Percentiles rank a stretch among this genome's conserved stretches.
Evolutionary conservation across 2,888 invertebrate species (phyloP).

Genomic region (Malachius bipustulatus): DNA sequence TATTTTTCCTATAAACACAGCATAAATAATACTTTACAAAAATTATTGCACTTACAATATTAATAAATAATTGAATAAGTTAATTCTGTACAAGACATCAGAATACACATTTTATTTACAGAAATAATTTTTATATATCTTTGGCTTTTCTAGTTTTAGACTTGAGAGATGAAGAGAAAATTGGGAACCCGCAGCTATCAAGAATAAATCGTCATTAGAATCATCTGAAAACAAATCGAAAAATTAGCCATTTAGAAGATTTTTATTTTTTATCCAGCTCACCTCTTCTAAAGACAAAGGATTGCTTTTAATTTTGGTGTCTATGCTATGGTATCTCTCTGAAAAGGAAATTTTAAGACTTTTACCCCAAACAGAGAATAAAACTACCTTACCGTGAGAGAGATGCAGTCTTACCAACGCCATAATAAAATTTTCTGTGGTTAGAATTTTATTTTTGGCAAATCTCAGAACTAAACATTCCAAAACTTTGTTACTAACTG

Average conservation of each 20-base stretch:
- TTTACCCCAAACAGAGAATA: not conserved
- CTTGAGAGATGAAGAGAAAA: too few relatives aligned
- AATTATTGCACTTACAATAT: too few relatives aligned
- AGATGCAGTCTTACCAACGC: conserved; percentile 51
- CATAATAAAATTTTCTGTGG: conserved; percentile 51
- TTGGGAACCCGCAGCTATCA: too few relatives aligned
- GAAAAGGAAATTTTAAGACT: conserved; percentile 27
- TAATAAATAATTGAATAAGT: too few relatives aligned
- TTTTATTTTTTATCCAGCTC: too few relatives aligned
- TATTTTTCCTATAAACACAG: too few relatives aligned
- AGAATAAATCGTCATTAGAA: conserved; percentile 49
- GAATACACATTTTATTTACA: too few relatives aligned
- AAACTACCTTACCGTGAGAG: conserved; percentile 43
- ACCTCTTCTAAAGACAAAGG: conserved; percentile 62
- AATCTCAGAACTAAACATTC: conserved; percentile 58
- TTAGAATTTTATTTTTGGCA: conserved; percentile 46
- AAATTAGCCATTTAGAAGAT: too few relatives aligned
- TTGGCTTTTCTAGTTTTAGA: too few relatives aligned
- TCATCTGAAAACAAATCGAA: conserved; percentile 39
- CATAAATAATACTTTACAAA: too few relatives aligned
- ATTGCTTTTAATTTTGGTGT: conserved; percentile 59
- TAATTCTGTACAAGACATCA: too few relatives aligned
- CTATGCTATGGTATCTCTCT: conserved; percentile 58
- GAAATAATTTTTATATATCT: too few relatives aligned
- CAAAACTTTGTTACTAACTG: conserved; percentile 63